These are phyloP conservation scores for Chaetoderma sp. DNA, from an alignment of 2,888 invertebrate genomes.

Conservation along the genomic window DNA sequence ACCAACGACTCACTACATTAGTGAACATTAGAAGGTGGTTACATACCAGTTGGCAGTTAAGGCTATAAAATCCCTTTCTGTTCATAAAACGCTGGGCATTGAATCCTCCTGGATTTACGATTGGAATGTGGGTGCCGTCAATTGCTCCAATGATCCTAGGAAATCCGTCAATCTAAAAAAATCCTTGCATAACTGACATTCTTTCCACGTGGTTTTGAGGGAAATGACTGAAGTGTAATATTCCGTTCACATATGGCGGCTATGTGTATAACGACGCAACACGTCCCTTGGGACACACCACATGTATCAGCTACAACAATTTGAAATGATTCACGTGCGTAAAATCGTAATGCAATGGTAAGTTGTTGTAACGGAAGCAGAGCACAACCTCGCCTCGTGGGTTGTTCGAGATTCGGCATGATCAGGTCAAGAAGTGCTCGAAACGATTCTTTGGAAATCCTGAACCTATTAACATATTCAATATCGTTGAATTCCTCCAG, in stretches of 20 bases:
- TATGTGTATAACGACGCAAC: not conserved
- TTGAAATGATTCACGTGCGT: conserved; percentile 7
- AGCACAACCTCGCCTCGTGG: not conserved
- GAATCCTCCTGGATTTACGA: conserved; percentile 2
- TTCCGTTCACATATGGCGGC: not conserved
- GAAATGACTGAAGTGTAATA: not conserved
- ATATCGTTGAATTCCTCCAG: not conserved
- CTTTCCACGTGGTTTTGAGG: not conserved
- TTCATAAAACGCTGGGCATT: not conserved
- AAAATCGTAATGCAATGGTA: conserved; percentile 4
- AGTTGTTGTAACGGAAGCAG: not conserved
- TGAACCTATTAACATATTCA: conserved; percentile 6
- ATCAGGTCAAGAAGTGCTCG: not conserved
- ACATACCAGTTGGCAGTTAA: not conserved
- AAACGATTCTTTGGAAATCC: not conserved
- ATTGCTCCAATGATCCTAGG: not conserved
- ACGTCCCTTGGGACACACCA: not conserved
- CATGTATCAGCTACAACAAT: not conserved
- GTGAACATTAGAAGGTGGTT: conserved; percentile 1
- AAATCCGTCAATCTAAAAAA: conserved; percentile 1
- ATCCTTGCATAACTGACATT: not conserved
- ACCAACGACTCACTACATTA: conserved; percentile 6
- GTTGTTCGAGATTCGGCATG: not conserved
- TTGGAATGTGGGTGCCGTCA: not conserved
- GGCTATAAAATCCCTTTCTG: conserved; percentile 2